Percentiles rank a stretch among this genome's conserved stretches.
phyloP scores from a whole-genome alignment of 2,113 vertebrate genomes.

The Tupaia tana region DNA sequence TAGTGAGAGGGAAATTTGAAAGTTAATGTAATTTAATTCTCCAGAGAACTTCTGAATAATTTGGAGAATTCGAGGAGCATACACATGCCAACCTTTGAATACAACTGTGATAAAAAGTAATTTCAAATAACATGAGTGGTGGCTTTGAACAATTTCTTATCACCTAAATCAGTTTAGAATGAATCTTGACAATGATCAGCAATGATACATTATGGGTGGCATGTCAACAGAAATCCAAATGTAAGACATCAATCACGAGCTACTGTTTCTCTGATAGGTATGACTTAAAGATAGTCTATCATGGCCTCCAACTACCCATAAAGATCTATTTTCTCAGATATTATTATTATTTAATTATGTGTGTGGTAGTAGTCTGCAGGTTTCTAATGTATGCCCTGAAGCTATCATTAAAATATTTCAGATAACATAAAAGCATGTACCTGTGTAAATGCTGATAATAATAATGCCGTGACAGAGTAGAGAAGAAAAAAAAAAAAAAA shows the following conservation, averaged over 20 bases:
- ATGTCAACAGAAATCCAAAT: conserved; percentile 67
- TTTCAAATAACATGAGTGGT: conserved; percentile 71
- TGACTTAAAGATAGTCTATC: conserved; percentile 77
- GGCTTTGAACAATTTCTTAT: conserved; percentile 42
- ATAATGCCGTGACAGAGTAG: conserved; percentile 69
- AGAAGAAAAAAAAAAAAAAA: conserved; percentile 70
- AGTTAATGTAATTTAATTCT: conserved; percentile 76
- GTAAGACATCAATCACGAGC: conserved; percentile 65
- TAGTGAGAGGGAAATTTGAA: conserved; percentile 57
- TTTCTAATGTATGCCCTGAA: conserved; percentile 77
- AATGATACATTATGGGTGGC: conserved; percentile 73
- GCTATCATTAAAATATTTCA: conserved; percentile 85
- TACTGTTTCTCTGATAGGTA: conserved; percentile 69
- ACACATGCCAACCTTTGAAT: conserved; percentile 66
- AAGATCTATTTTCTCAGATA: conserved; percentile 82
- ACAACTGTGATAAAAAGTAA: conserved; percentile 58
- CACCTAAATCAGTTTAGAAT: conserved; percentile 64
- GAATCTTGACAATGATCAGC: conserved; percentile 74
- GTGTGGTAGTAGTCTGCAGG: conserved; percentile 69
- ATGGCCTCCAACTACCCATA: conserved; percentile 68
- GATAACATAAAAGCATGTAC: conserved; percentile 86
- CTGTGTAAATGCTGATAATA: conserved; percentile 85
- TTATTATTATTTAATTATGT: conserved; percentile 86
- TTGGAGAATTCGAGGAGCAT: conserved; percentile 50
- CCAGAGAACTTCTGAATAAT: conserved; percentile 52